Conservation (phyloP, 1,140 invertebrate genomes). For the Drosophila nigromelanica region DNA sequence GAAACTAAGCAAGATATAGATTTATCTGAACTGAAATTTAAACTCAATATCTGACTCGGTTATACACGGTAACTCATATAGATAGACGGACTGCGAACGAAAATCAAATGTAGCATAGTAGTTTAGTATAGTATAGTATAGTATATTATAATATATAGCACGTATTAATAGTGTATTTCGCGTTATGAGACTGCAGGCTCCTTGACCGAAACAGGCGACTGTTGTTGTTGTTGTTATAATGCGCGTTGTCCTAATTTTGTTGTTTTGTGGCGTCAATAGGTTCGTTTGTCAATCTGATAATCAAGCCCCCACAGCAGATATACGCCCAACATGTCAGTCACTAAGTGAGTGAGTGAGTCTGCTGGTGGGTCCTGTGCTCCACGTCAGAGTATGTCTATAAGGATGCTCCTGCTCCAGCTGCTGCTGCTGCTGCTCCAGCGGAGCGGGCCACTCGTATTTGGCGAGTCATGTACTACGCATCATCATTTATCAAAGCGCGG, state of each 20-base stretch:
- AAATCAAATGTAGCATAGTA: too few relatives aligned
- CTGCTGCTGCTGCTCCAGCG: slow-evolving; percentile 34
- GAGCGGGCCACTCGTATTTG: slow-evolving; percentile 51
- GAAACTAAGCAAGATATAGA: too few relatives aligned
- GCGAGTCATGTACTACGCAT: slow-evolving; percentile 74
- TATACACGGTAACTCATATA: too few relatives aligned
- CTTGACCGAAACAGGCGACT: background rate
- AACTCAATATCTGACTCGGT: too few relatives aligned
- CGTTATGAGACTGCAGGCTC: too few relatives aligned
- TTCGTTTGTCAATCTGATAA: slow-evolving; percentile 51
- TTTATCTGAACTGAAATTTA: too few relatives aligned
- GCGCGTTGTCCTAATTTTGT: slow-evolving; percentile 21
- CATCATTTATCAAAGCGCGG: slow-evolving; percentile 73
- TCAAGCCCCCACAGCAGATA: slow-evolving; percentile 1
- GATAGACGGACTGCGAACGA: too few relatives aligned
- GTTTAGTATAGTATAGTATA: too few relatives aligned
- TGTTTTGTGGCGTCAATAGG: slow-evolving; percentile 40
- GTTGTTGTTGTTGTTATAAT: slow-evolving; percentile 12
- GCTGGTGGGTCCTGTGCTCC: background rate
- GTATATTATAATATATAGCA: too few relatives aligned
- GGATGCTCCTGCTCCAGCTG: background rate
- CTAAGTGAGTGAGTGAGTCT: slow-evolving; percentile 24
- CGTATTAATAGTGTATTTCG: too few relatives aligned
- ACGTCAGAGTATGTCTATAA: slow-evolving; percentile 12
- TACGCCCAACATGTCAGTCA: slow-evolving; percentile 23